A percentile compares a stretch with the other conserved stretches of the same genome.
These are phyloP conservation scores for Coptotermes formosanus DNA, from an alignment of 1,140 invertebrate genomes.

Conservation along the genomic window DNA sequence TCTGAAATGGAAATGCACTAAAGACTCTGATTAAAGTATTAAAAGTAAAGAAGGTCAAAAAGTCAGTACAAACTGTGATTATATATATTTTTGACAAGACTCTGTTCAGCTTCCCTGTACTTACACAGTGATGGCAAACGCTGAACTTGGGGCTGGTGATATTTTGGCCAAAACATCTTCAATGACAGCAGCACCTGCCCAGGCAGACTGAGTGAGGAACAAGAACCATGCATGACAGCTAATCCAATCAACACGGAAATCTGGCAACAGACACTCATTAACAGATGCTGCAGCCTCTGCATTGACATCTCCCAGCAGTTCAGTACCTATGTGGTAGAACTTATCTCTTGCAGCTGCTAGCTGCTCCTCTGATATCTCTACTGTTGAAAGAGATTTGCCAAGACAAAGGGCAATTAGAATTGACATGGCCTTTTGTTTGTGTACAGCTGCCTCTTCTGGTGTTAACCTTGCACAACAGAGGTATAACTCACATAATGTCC, in stretches of 20 bases:
- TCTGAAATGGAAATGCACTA: too few relatives aligned
- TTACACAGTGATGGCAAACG: neutral
- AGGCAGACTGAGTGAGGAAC: conserved; percentile 45
- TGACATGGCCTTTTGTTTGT: neutral
- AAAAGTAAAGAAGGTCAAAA: neutral
- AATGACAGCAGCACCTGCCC: conserved; percentile 43
- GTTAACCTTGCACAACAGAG: neutral
- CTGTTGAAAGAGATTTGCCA: neutral
- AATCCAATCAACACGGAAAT: conserved; percentile 54
- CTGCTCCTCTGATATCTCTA: neutral
- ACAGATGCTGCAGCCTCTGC: conserved; percentile 29
- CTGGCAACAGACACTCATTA: conserved; percentile 50
- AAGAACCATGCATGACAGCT: conserved; percentile 56
- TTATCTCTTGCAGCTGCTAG: conserved; percentile 32
- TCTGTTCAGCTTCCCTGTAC: neutral
- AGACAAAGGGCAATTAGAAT: neutral
- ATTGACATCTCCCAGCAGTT: conserved; percentile 37
- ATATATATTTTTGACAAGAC: neutral
- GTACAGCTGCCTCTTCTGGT: neutral
- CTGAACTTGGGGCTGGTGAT: neutral
- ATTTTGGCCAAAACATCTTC: conserved; percentile 41
- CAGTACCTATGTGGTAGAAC: conserved; percentile 42
- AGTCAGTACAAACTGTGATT: neutral
- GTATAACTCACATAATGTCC: conserved; percentile 47
- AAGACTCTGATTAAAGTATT: neutral